Evolutionary conservation across 2,888 invertebrate species (phyloP), one percentile per base, ranked within the genome.

Genomic region (Pediacus dermestoides): DNA sequence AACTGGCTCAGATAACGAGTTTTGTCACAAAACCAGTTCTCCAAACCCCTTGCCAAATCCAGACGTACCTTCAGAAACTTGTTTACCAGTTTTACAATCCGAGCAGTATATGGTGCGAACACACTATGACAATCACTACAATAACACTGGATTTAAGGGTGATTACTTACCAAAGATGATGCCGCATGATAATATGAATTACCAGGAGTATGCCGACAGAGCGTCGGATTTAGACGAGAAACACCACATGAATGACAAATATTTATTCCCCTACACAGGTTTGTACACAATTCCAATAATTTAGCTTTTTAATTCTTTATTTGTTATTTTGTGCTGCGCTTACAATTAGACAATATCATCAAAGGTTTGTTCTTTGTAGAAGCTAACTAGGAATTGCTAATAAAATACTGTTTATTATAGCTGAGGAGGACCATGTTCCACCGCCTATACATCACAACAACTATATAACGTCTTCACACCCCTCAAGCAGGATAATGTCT

Each of bases 201-300:
- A 66, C 48, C 68, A 74, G 48, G 79, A 79, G n/a, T 78, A 76
- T 46, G 74, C 70, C 8, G 84, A 83, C 50, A 72, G 82, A 16
- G 75, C 81, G 71, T 82, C 82, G 0, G 83, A 84, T 53, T 75
- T 79, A 1, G 83, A 83, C 1, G 84, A 84, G 30, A 83, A 83
- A 53, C 82, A 84, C 57, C 81, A 78, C 50, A 63, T 79, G 7
- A 80, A 79, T 39, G 89, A 89, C 55, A 85, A 85, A 74, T 90
- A 89, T 67, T 73, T 84, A 44, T 89, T 88, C 57, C 89, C 89
- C 0, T 89, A 88, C 60, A 88, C 88, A 52, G 83, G 84, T 74
- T 64, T 69, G 67, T 34, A 18, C 14, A 15, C 12, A 21, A 27
- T 27, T 41, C 23, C 18, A 26, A 27, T 28, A 6, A 22, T 30